These are phyloP conservation scores for Dryobota labecula DNA, from an alignment of 2,888 invertebrate species.

Conservation along the genomic window DNA sequence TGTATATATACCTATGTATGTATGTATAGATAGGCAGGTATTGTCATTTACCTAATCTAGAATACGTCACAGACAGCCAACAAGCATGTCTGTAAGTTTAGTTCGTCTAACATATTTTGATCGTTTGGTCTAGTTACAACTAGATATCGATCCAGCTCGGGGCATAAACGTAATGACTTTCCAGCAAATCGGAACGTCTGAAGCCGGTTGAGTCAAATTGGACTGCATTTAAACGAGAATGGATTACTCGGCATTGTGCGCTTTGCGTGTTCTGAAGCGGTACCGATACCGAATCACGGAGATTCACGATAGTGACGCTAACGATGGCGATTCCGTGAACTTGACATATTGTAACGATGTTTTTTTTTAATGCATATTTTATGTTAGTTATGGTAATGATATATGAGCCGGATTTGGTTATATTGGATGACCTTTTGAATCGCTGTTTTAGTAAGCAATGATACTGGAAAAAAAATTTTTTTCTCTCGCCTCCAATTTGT, in stretches of 20 bases:
- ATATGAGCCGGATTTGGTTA: conserved; percentile 12
- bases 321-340: neutral
- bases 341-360: conserved; percentile 2
- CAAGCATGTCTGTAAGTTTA: neutral
- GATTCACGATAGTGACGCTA: conserved; percentile 7
- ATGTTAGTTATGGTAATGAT: neutral
- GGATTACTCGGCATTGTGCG: conserved; percentile 32
- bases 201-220: conserved; percentile 50
- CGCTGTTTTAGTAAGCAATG: neutral
- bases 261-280: conserved; percentile 16
- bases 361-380: conserved; percentile 4
- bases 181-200: conserved; percentile 27
- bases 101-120: conserved; percentile 21
- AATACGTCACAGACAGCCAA: neutral
- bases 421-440: neutral
- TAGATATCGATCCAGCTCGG: conserved; percentile 28
- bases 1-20: too few species aligned
- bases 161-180: conserved; percentile 36
- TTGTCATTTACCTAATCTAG: neutral
- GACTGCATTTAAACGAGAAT: conserved; percentile 53
- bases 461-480: neutral
- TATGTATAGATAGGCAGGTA: too few species aligned
- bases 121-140: conserved; percentile 18
- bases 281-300: conserved; percentile 5
- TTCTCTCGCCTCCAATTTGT: neutral